Evolutionary conservation across 2,888 invertebrate species (phyloP).

Genomic region (Troglohyphantes excavatus): DNA sequence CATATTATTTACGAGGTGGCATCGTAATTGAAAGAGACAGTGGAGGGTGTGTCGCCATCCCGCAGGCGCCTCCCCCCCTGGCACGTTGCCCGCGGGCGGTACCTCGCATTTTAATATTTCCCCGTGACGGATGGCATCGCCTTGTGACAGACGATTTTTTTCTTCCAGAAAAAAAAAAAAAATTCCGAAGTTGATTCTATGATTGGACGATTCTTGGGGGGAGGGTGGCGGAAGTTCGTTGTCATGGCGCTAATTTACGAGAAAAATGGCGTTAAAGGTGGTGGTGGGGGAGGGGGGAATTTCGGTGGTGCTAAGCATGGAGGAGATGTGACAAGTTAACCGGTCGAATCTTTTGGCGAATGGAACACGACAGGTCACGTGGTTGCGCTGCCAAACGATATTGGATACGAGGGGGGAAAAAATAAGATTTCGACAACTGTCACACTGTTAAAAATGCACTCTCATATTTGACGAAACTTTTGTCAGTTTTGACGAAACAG

Average conservation of each 20-base stretch:
- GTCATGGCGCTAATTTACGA: slow-evolving; percentile 44
- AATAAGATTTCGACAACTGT: no score
- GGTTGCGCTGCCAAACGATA: no score
- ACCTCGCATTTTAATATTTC: slow-evolving; percentile 74
- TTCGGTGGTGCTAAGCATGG: slow-evolving; percentile 24
- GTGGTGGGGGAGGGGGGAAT: slow-evolving; percentile 26
- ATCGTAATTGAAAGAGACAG: slow-evolving; percentile 17
- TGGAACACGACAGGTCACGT: not conserved
- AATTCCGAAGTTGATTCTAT: slow-evolving; percentile 12
- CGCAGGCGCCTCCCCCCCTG: slow-evolving; percentile 46
- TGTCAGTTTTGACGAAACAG: no score
- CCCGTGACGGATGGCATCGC: slow-evolving; percentile 38
- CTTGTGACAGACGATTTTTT: slow-evolving; percentile 19
- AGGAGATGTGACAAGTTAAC: not conserved
- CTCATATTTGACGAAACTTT: no score
- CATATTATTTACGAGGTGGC: slow-evolving; percentile 36
- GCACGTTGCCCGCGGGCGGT: slow-evolving; percentile 38
- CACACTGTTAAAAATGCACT: no score
- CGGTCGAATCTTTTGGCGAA: slow-evolving; percentile 1
- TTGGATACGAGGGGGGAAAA: no score
- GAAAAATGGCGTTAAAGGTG: slow-evolving; percentile 42
- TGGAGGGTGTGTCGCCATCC: slow-evolving; percentile 33
- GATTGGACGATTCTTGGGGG: slow-evolving; percentile 18
- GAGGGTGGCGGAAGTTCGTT: slow-evolving; percentile 8
- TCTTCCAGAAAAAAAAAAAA: not conserved